These are phyloP conservation scores for Formicarius rufipectus DNA, from an alignment of 2,113 vertebrate genomes.

Conservation along the genomic window DNA sequence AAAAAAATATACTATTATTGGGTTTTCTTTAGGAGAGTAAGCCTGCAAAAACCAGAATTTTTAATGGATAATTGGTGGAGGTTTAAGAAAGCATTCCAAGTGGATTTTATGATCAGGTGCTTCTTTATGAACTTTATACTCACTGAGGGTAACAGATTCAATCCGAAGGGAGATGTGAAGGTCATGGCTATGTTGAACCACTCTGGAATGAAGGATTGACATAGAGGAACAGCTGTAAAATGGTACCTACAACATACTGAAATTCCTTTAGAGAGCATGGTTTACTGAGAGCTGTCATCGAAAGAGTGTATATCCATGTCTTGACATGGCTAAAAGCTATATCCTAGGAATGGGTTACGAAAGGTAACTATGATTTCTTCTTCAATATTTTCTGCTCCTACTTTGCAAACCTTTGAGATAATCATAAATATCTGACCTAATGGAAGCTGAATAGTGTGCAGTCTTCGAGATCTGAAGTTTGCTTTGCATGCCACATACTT, in stretches of 20 bases:
- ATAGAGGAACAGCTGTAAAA: constrained; percentile 6
- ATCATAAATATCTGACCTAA: not conserved
- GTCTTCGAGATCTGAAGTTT: not conserved
- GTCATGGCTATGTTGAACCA: constrained; percentile 21
- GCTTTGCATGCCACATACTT: not conserved
- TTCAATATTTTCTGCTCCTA: not conserved
- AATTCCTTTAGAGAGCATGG: not conserved
- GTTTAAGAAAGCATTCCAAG: constrained; percentile 59
- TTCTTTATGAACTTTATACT: constrained; percentile 59
- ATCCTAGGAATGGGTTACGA: not conserved
- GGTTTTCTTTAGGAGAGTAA: not conserved
- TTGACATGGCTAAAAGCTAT: not conserved
- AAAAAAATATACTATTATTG: not conserved
- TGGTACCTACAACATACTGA: not conserved
- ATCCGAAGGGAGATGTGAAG: constrained; percentile 47
- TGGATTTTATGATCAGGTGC: constrained; percentile 70
- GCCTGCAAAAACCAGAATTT: not conserved
- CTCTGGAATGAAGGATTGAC: constrained; percentile 36
- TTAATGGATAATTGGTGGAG: constrained; percentile 48
- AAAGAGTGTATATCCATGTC: not conserved
- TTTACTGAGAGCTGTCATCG: not conserved
- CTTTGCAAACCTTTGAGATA: not conserved
- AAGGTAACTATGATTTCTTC: not conserved
- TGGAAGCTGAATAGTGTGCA: not conserved
- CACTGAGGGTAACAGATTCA: constrained; percentile 61